These are phyloP conservation scores for Adelphocoris suturalis DNA, from an alignment of 2,888 invertebrate genomes.

Conservation along the genomic window DNA sequence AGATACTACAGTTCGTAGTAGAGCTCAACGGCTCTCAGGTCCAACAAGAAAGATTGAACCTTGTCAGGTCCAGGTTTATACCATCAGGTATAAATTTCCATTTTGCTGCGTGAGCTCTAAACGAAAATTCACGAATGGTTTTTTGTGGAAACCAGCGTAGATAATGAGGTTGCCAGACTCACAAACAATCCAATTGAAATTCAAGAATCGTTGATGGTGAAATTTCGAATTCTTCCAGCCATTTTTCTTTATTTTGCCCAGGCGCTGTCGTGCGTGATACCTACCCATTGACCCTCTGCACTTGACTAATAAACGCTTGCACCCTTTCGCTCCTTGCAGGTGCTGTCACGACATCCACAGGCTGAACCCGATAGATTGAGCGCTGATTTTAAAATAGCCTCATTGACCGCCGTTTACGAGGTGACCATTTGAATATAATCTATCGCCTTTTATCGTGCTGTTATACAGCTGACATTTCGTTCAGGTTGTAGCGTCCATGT, in stretches of 20 bases:
- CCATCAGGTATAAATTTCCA: too few species aligned
- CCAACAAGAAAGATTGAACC: too few species aligned
- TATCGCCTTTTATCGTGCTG: background rate
- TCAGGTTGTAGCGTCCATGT: background rate
- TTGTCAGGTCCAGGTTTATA: too few species aligned
- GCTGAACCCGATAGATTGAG: constrained; percentile 42
- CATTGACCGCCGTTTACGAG: background rate
- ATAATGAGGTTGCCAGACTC: too few species aligned
- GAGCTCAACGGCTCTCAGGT: too few species aligned
- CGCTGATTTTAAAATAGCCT: constrained; percentile 47
- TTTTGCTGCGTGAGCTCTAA: too few species aligned
- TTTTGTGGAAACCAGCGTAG: too few species aligned
- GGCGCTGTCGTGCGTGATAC: constrained; percentile 30
- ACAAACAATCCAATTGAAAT: background rate
- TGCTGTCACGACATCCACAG: constrained; percentile 50
- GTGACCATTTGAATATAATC: constrained; percentile 12
- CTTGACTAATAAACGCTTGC: constrained; percentile 52
- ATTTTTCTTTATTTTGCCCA: background rate
- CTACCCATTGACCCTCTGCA: constrained; percentile 57
- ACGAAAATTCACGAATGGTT: too few species aligned
- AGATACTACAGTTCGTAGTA: too few species aligned
- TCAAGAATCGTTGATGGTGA: background rate
- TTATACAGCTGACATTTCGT: background rate
- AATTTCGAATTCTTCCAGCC: background rate
- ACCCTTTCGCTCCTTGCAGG: constrained; percentile 25